Evolutionary conservation across 1,140 invertebrate species (phyloP).

Genomic region (Drosophila sproati): DNA sequence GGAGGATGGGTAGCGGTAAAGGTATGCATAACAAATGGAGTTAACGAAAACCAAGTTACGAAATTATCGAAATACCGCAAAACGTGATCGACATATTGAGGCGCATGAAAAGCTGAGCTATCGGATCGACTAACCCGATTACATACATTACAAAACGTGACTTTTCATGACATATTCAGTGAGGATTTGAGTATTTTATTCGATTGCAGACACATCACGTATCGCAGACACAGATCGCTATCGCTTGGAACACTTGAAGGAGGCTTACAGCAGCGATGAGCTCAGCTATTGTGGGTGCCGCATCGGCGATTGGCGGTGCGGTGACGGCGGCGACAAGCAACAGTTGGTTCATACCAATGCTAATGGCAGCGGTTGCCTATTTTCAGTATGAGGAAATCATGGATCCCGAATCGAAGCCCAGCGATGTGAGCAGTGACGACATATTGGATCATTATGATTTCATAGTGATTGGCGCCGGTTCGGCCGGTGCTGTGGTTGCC

Average conservation of each 20-base stretch:
- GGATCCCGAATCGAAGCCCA: constrained; percentile 90
- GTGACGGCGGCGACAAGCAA: constrained; percentile 86
- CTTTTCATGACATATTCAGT: constrained; percentile 44
- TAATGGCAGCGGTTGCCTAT: constrained; percentile 92
- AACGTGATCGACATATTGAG: constrained; percentile 66
- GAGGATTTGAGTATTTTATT: background rate
- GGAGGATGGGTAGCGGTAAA: background rate
- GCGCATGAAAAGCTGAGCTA: constrained; percentile 52
- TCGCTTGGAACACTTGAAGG: background rate
- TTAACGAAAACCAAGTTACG: constrained; percentile 42
- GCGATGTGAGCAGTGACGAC: constrained; percentile 88
- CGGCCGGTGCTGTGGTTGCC: constrained; percentile 96
- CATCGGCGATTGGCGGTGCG: constrained; percentile 86
- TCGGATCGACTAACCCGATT: constrained; percentile 52
- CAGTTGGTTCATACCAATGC: constrained; percentile 91
- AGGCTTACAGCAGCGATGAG: constrained; percentile 51
- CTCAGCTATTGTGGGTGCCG: constrained; percentile 86
- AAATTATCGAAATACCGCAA: constrained; percentile 40
- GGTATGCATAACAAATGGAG: constrained; percentile 59
- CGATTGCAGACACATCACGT: constrained; percentile 54
- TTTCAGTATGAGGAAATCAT: constrained; percentile 91
- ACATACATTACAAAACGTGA: constrained; percentile 36
- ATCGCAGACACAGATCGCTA: constrained; percentile 6
- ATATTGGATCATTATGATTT: constrained; percentile 91
- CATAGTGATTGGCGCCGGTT: constrained; percentile 96